Conservation (phyloP, 2,113 vertebrate species). For the Carassius auratus region DNA sequence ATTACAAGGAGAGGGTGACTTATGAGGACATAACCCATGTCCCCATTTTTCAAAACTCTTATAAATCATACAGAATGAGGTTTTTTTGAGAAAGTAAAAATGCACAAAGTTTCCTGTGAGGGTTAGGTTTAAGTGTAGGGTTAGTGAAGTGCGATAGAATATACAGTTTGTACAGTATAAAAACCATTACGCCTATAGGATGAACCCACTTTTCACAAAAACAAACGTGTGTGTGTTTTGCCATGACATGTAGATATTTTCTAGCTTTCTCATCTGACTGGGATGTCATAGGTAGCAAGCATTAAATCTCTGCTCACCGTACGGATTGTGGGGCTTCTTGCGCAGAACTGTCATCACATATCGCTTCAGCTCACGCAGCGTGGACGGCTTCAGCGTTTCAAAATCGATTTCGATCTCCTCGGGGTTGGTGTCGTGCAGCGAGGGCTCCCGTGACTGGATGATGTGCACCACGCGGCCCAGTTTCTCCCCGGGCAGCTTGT, state of each 20-base stretch:
- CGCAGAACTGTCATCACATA: slow-evolving; percentile 91
- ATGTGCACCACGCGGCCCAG: slow-evolving; percentile 93
- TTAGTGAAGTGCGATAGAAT: too few species aligned
- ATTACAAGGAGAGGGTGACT: too few species aligned
- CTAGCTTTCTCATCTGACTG: background rate
- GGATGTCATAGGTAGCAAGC: background rate
- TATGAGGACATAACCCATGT: too few species aligned
- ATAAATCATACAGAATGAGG: too few species aligned
- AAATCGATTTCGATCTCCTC: slow-evolving; percentile 97
- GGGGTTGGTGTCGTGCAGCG: slow-evolving; percentile 89
- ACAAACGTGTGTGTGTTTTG: too few species aligned
- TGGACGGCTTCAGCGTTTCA: slow-evolving; percentile 92
- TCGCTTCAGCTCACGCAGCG: slow-evolving; percentile 88
- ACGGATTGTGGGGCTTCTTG: slow-evolving; percentile 88
- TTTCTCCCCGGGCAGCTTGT: slow-evolving; percentile 92
- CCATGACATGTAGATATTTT: background rate
- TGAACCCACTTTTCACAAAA: too few species aligned
- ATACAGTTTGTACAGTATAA: too few species aligned
- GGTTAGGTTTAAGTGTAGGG: too few species aligned
- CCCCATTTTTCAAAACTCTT: too few species aligned
- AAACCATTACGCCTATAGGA: too few species aligned
- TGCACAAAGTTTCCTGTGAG: too few species aligned
- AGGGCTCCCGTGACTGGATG: slow-evolving; percentile 91
- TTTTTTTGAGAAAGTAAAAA: too few species aligned
- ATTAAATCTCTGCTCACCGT: slow-evolving; percentile 66